A percentile compares a stretch with the other conserved stretches of the same genome.
phyloP scores from a whole-genome alignment of 2,888 invertebrate species.

The Leptinotarsa juncta region DNA sequence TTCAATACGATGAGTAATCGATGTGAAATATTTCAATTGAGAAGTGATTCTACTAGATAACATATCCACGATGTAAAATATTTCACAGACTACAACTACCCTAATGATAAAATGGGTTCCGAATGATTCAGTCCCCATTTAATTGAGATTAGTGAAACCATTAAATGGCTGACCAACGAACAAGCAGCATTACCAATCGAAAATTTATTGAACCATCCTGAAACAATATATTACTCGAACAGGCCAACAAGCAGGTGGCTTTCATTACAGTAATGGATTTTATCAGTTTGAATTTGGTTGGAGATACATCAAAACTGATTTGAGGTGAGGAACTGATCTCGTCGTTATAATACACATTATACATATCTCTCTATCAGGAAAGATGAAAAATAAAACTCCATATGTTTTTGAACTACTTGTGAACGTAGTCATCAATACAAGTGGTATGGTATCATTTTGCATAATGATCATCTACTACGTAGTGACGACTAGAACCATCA shows the following conservation, averaged over 20 bases:
- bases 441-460: too few species aligned
- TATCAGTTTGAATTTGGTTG: background rate
- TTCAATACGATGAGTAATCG: too few species aligned
- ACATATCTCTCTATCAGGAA: too few species aligned
- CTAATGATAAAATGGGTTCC: conserved; percentile 13
- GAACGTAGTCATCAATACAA: too few species aligned
- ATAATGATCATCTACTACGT: too few species aligned
- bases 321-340: too few species aligned
- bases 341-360: too few species aligned
- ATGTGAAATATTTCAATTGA: too few species aligned
- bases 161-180: conserved; percentile 20
- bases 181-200: conserved; percentile 15
- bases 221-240: conserved; percentile 5
- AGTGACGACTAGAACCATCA: too few species aligned
- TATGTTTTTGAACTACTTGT: too few species aligned
- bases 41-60: background rate
- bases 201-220: conserved; percentile 11
- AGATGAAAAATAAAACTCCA: too few species aligned
- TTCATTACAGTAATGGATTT: conserved; percentile 15
- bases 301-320: background rate
- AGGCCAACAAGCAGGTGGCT: conserved; percentile 11
- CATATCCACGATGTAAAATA: background rate
- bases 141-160: conserved; percentile 19
- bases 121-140: background rate
- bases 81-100: background rate